phyloP scores from a whole-genome alignment of 2,888 invertebrate species.

The Aphrophora alni region DNA sequence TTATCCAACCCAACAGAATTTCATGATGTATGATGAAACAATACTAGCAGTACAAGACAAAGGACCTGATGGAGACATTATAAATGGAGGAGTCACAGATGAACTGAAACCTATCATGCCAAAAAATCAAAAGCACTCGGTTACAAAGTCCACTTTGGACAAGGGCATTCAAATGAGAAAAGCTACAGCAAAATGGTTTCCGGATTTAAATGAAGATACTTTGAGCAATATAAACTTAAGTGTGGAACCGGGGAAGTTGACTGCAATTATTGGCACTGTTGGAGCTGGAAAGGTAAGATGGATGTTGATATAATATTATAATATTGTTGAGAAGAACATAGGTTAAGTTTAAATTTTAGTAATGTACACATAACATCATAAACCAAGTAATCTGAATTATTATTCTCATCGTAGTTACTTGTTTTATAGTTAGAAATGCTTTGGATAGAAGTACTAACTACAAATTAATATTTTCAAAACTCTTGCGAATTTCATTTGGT shows the following conservation, averaged over 20 bases:
- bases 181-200: slow-evolving; percentile 61
- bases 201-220: slow-evolving; percentile 60
- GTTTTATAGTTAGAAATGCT: no score
- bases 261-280: slow-evolving; percentile 77
- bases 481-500: no score
- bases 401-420: no score
- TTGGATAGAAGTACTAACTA: no score
- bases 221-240: slow-evolving; percentile 63
- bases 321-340: no score
- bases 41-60: not conserved
- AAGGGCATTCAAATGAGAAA: slow-evolving; percentile 60
- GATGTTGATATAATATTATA: not conserved
- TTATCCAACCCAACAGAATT: no score
- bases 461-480: no score
- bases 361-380: no score
- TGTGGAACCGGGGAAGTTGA: slow-evolving; percentile 65
- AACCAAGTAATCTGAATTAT: no score
- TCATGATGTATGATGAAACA: slow-evolving; percentile 58
- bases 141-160: slow-evolving; percentile 25
- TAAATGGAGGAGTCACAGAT: slow-evolving; percentile 36
- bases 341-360: no score
- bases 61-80: not conserved
- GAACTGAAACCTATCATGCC: slow-evolving; percentile 29
- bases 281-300: slow-evolving; percentile 75
- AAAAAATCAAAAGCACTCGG: not conserved